Conservation (phyloP, 2,888 invertebrate genomes). For the Strigamia maritima region DNA sequence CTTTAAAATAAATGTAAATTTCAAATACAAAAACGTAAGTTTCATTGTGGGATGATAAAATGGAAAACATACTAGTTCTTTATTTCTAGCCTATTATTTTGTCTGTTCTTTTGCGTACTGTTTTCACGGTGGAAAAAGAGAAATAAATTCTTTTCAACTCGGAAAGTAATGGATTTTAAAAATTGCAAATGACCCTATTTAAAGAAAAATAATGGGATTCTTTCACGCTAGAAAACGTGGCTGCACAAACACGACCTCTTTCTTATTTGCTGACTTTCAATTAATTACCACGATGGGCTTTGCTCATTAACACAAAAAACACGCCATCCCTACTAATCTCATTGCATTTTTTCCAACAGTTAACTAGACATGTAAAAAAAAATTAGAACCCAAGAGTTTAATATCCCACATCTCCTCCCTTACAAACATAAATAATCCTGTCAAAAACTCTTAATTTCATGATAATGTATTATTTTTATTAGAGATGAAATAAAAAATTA, state of each 20-base stretch:
- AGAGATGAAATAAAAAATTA: not conserved
- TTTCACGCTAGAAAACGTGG: conserved; percentile 25
- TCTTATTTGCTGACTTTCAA: conserved; percentile 34
- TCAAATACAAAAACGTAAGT: not conserved
- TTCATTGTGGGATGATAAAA: not conserved
- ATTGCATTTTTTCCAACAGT: not conserved
- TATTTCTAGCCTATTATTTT: no score
- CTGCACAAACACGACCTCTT: conserved; percentile 34
- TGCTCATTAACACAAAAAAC: conserved; percentile 28
- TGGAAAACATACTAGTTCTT: not conserved
- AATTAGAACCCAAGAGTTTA: not conserved
- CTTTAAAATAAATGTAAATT: not conserved
- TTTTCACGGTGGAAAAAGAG: conserved; percentile 11
- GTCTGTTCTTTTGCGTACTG: not conserved
- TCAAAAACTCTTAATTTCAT: not conserved
- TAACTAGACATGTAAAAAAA: conserved; percentile 10
- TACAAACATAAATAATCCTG: not conserved
- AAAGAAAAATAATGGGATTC: conserved; percentile 22
- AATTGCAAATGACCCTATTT: conserved; percentile 32
- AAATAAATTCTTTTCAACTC: conserved; percentile 10
- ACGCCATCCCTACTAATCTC: conserved; percentile 23
- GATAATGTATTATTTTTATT: not conserved
- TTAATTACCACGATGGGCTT: conserved; percentile 31
- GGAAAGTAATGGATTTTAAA: conserved; percentile 23
- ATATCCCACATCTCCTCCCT: not conserved